phyloP scores from a whole-genome alignment of 2,888 invertebrate genomes.

The Aphrophora alni region DNA sequence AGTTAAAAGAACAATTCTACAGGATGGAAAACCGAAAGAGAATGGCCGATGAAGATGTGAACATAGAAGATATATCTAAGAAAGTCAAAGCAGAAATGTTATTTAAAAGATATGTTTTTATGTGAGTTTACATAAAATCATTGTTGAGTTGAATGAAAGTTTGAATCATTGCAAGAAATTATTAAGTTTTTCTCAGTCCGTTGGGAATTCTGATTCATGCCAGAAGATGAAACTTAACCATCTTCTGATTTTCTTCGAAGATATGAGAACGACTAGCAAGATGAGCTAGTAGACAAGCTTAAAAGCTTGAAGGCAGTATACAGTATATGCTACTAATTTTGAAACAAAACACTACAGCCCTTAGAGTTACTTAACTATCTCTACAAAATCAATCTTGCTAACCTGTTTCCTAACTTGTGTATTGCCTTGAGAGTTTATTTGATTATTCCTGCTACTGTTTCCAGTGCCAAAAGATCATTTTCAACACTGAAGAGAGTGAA shows the following conservation, averaged over 20 bases:
- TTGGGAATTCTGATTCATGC: conserved; percentile 20
- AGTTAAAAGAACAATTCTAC: no score
- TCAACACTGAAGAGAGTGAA: conserved; percentile 9
- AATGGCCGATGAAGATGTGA: conserved; percentile 11
- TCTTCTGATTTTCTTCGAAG: conserved; percentile 4
- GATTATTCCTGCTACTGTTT: conserved; percentile 10
- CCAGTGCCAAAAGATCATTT: background rate
- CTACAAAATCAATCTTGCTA: background rate
- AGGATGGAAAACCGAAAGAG: no score
- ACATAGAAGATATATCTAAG: background rate
- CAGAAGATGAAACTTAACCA: conserved; percentile 20
- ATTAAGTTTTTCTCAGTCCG: no score
- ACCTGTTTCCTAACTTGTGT: conserved; percentile 5
- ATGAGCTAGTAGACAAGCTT: conserved; percentile 6
- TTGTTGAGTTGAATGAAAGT: conserved; percentile 10
- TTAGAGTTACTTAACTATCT: background rate
- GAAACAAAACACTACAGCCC: background rate
- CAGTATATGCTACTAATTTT: conserved; percentile 16
- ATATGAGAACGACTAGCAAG: conserved; percentile 4
- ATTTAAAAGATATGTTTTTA: conserved; percentile 15
- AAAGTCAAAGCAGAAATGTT: background rate
- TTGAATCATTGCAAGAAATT: conserved; percentile 6
- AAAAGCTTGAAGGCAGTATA: background rate
- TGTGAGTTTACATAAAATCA: conserved; percentile 3
- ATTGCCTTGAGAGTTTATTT: conserved; percentile 11